Evolutionary conservation across 2,888 invertebrate species (phyloP), one percentile per base, ranked within the genome.

Genomic region (Euzetes globulus): DNA sequence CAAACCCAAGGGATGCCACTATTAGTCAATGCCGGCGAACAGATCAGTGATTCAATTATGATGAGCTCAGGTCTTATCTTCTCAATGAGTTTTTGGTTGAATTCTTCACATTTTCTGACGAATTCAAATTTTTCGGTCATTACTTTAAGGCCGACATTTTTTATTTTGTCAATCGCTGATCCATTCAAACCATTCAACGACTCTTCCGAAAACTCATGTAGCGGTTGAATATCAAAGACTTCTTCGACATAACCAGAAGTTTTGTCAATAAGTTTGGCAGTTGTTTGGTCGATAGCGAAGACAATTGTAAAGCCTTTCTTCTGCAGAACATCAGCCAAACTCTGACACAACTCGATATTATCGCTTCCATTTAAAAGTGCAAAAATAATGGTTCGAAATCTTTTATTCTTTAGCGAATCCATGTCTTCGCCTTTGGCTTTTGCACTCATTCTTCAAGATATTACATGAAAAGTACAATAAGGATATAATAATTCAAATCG

Each of bases 1-100:
- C 68, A 68, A 45, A 68, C 45, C 68, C 68, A 68, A 5, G 68
- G 68, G 13, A 68, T 68, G 19, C 68, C 68, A 5, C 41, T 41
- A 11, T 68, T 68, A 13, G 45, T 68, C 1, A 68, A 25, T 1
- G 68, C 41, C 11, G 68, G 68, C 15, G 68, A 68, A 45, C 68
- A 45, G 19, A 68, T 19, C 41, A 68, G 2, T 2, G 68, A 68
- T 22, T 68, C 68, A 19, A 68, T 19, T 1, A 68, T 19, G 7
- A 68, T 68, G n/a, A 68, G 41, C 2, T 68, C 45, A 7, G 68
- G 68, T 68, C 45, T 45, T 15, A 68, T 15, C 3, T 41, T 5
- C 45, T 68, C 15, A 19, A 68, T 19, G 19, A 68, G 22, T 45
- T 41, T 4, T 22, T 41, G 1, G 15, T 45, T 45, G 13, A 45